Percentiles rank a stretch among this genome's conserved stretches.
Evolutionary conservation across 53 echinoderm and acorn worm genomes (phyloP).

Genomic region (Temnopleurus reevesii): DNA sequence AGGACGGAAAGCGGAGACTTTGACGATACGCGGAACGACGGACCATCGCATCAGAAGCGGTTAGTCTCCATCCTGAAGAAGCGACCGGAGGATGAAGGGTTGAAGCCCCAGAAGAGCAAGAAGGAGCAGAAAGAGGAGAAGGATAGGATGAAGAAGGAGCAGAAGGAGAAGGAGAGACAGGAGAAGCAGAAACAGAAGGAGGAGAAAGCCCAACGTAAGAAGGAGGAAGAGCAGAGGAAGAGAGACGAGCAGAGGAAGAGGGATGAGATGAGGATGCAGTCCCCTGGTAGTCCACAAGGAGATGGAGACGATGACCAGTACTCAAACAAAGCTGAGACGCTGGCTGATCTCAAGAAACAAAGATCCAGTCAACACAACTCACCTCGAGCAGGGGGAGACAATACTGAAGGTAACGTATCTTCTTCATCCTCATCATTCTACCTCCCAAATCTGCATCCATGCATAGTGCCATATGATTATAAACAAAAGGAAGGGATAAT

Average conservation of each 20-base stretch:
- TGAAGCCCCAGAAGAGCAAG: slow-evolving; percentile 55
- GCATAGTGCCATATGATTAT: not conserved
- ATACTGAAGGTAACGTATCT: not conserved
- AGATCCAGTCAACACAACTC: slow-evolving; percentile 16
- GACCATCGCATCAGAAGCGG: slow-evolving; percentile 53
- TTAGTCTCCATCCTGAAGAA: slow-evolving; percentile 74
- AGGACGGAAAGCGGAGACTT: slow-evolving; percentile 39
- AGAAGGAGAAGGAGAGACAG: slow-evolving; percentile 62
- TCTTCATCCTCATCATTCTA: not conserved
- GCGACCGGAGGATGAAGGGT: slow-evolving; percentile 52
- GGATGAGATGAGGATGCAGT: slow-evolving; percentile 1
- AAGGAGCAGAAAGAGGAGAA: slow-evolving; percentile 70
- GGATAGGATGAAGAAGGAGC: slow-evolving; percentile 60
- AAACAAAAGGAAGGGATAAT: not conserved
- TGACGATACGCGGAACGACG: not conserved
- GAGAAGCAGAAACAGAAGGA: slow-evolving; percentile 61
- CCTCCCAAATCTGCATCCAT: not conserved
- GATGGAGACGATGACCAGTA: slow-evolving; percentile 55
- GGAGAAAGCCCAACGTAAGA: slow-evolving; percentile 48
- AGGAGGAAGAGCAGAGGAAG: slow-evolving; percentile 56
- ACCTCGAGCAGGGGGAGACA: not conserved
- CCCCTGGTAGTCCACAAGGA: not conserved
- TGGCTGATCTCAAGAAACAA: slow-evolving; percentile 81
- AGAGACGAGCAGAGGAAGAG: slow-evolving; percentile 12
- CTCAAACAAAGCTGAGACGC: slow-evolving; percentile 64